Evolutionary conservation across 2,888 invertebrate genomes (phyloP).

Genomic region (Iselma pallidipennis): DNA sequence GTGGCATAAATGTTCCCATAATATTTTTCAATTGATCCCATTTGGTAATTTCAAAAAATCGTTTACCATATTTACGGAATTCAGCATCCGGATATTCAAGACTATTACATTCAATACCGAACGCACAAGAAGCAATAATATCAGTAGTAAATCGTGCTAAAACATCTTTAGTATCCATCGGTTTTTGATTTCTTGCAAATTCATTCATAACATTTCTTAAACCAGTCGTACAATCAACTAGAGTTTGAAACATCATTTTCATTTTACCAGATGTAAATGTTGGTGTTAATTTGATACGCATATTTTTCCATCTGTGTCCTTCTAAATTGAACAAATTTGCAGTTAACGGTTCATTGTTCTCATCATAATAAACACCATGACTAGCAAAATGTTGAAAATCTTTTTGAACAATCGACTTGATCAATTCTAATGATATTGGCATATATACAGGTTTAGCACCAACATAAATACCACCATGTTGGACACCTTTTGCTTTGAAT

Average conservation of each 20-base stretch:
- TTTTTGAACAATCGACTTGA: constrained; percentile 41
- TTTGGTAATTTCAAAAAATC: constrained; percentile 34
- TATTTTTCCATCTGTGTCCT: constrained; percentile 49
- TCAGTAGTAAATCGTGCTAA: constrained; percentile 63
- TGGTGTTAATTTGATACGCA: constrained; percentile 49
- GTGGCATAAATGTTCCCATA: constrained; percentile 19
- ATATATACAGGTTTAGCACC: background rate
- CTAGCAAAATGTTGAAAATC: constrained; percentile 46
- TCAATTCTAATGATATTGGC: constrained; percentile 30
- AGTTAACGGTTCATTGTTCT: constrained; percentile 37
- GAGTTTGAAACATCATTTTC: constrained; percentile 46
- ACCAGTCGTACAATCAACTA: constrained; percentile 34
- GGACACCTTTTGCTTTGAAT: background rate
- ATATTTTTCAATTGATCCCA: constrained; percentile 11
- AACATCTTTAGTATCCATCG: constrained; percentile 53
- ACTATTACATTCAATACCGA: constrained; percentile 63
- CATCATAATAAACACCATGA: constrained; percentile 37
- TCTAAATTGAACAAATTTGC: constrained; percentile 30
- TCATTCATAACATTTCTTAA: background rate
- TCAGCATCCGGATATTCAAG: constrained; percentile 57
- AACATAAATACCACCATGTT: background rate
- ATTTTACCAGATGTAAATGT: constrained; percentile 54
- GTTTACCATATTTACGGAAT: constrained; percentile 47
- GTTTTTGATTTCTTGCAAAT: background rate
- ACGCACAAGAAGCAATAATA: constrained; percentile 63